These are phyloP conservation scores for Galaxea fascicularis DNA, from an alignment of 92 coral and sea anemone genomes.

Conservation along the genomic window DNA sequence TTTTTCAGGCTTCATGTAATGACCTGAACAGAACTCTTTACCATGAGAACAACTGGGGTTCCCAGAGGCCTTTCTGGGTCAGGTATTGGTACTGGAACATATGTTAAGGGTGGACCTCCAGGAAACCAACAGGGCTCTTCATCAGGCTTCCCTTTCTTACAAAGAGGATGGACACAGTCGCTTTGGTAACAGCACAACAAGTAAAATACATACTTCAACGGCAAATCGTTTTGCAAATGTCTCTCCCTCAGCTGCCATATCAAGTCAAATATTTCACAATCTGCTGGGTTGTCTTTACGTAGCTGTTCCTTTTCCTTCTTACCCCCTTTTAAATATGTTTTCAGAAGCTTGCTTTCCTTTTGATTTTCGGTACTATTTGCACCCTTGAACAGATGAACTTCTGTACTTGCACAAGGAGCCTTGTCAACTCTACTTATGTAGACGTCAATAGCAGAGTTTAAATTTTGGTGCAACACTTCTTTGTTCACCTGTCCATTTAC, in stretches of 20 bases:
- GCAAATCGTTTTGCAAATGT: constrained; percentile 58
- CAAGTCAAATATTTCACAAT: constrained; percentile 40
- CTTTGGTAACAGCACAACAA: constrained; percentile 59
- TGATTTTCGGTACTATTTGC: constrained; percentile 36
- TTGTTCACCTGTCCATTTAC: constrained; percentile 31
- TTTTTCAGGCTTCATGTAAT: constrained; percentile 34
- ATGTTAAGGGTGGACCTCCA: constrained; percentile 56
- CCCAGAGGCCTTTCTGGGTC: constrained; percentile 57
- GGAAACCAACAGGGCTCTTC: constrained; percentile 43
- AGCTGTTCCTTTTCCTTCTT: constrained; percentile 25
- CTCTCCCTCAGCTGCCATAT: constrained; percentile 42
- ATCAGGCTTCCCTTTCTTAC: constrained; percentile 39
- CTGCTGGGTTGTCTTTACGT: constrained; percentile 44
- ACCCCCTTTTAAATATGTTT: background rate
- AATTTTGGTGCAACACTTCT: constrained; percentile 52
- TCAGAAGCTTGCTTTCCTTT: constrained; percentile 37
- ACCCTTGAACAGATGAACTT: constrained; percentile 71
- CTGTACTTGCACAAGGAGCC: constrained; percentile 69
- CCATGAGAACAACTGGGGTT: constrained; percentile 25
- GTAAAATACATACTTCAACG: constrained; percentile 61
- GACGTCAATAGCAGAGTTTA: constrained; percentile 63
- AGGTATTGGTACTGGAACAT: constrained; percentile 49
- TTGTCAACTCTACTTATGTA: constrained; percentile 62
- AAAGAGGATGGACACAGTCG: constrained; percentile 64
- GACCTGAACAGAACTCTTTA: constrained; percentile 24